Percentiles rank a stretch among this genome's conserved stretches.
Evolutionary conservation across 2,113 vertebrate genomes (phyloP).

Genomic region (Rattus norvegicus): GRCr8 NC_086020.1:150313501-150314000

Average conservation of each 20-base stretch:
- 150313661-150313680: no score
- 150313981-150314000: conserved; percentile 97
- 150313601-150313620: neutral
- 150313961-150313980: conserved; percentile 76
- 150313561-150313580: no score
- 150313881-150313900: conserved; percentile 89
- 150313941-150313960: accelerated
- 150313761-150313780: conserved; percentile 87
- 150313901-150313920: conserved; percentile 32
- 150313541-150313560: neutral
- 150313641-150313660: no score
- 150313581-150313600: no score
- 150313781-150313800: conserved; percentile 97
- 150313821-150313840: conserved; percentile 97
- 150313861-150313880: conserved; percentile 99
- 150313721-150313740: neutral
- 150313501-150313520: no score
- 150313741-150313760: neutral
- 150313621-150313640: neutral
- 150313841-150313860: conserved; percentile 98
- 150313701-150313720: neutral
- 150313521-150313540: neutral
- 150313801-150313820: conserved; percentile 96
- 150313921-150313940: accelerated
- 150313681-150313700: neutral